Evolutionary conservation across 2,113 vertebrate genomes (phyloP), one percentile per base, ranked within the genome.

Genomic region (Pelobates fuscus): DNA sequence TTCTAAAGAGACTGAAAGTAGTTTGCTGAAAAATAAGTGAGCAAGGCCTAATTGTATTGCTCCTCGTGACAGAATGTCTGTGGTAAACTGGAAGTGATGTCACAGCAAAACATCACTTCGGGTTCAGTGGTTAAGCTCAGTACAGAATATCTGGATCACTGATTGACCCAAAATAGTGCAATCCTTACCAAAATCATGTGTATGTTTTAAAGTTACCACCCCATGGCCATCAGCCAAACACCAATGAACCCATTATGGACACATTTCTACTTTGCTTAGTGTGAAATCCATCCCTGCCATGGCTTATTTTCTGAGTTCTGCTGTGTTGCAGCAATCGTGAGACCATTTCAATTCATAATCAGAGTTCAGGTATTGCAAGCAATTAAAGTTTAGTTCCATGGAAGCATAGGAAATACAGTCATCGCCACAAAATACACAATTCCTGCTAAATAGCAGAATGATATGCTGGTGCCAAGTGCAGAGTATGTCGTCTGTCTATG

Each of bases 401-500:
- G 26, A 30, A 20, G 32, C 15, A 24, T 70, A 43, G 55, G 67
- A 32, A 37, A 23, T 52, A 18, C 27, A 54, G 59, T 72, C 43
- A 24, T 41, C 52, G 44, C 26, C 20, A 25, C 7, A 72, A 52
- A 27, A 21, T 71, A 46, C 25, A 11, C 18, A 18, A 20, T 52
- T 54, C 52, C 25, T 30, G 18, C 18, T 82, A 76, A 80, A 78
- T 80, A 78, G 79, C 82, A 81, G 82, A 68, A 79, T 32, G 75
- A 32, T 79, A 84, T 77, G 78, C 26, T 18, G 81, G 84, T 80
- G 81, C 80, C 80, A 77, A 80, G 0, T 77, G 78, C 77, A 71
- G 60, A 71, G 65, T 72, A 82, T 54, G 25, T 41, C 11, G 82
- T 27, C 8, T 27, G 41, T 29, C 62, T 15, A 24, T 63, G 59